These are phyloP conservation scores for Pterocles burchelli DNA, from an alignment of 2,113 vertebrate species.

Conservation along the genomic window DNA sequence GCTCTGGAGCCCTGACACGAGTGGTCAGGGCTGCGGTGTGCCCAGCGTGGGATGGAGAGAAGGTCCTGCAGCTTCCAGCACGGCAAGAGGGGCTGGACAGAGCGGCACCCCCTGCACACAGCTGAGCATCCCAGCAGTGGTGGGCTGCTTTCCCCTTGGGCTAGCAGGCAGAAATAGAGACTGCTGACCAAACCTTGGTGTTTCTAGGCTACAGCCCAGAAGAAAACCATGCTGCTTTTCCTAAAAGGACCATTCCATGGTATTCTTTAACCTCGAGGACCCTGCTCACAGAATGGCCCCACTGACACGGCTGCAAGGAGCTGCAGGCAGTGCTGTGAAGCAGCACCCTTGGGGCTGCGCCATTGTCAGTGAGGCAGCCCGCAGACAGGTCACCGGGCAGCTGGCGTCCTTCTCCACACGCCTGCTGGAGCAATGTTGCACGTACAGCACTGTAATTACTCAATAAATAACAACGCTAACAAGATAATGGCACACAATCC, in stretches of 20 bases:
- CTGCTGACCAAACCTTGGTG: neutral
- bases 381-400: fast-evolving
- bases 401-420: fast-evolving
- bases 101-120: neutral
- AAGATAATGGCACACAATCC: neutral
- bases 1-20: neutral
- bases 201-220: neutral
- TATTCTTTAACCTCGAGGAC: neutral
- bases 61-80: neutral
- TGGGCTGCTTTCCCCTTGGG: neutral
- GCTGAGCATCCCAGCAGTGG: fast-evolving
- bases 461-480: neutral
- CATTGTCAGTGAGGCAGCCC: neutral
- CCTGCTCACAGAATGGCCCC: neutral
- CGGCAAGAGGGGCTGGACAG: neutral
- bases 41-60: neutral
- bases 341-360: fast-evolving
- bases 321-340: fast-evolving
- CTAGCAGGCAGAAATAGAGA: neutral
- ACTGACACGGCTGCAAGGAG: neutral
- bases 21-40: neutral
- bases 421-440: neutral
- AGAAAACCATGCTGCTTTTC: neutral
- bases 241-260: neutral
- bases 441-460: neutral